These are phyloP conservation scores for Drosophila nikananu DNA, from an alignment of 1,140 invertebrate species.

Conservation along the genomic window DNA sequence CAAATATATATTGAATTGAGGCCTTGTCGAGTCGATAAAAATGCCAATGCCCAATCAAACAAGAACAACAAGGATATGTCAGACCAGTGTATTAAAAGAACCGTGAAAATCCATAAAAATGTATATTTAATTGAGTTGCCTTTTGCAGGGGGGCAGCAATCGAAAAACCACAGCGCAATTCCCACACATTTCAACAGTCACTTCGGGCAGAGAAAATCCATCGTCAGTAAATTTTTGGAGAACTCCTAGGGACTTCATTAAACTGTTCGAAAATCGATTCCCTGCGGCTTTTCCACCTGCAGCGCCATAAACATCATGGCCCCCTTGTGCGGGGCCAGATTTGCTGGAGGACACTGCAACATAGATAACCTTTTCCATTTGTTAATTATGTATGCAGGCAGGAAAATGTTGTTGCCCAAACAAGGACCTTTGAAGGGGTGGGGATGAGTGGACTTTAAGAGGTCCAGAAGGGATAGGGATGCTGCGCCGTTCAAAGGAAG, in stretches of 20 bases:
- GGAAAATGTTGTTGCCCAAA: constrained; percentile 21
- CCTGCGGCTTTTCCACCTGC: constrained; percentile 15
- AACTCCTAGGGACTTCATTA: constrained; percentile 6
- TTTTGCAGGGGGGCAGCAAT: neutral
- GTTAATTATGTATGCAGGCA: constrained; percentile 48
- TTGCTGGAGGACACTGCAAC: constrained; percentile 16
- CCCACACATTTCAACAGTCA: constrained; percentile 7
- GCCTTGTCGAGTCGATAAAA: neutral
- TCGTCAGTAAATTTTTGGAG: constrained; percentile 20
- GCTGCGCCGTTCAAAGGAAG: constrained; percentile 5
- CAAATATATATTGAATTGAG: neutral
- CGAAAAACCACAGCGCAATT: constrained; percentile 3
- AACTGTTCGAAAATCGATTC: constrained; percentile 34
- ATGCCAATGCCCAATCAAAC: neutral
- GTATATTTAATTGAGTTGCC: constrained; percentile 18
- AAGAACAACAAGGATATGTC: neutral
- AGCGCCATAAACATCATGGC: constrained; percentile 18
- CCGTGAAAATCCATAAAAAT: constrained; percentile 5
- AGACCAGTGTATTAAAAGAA: neutral
- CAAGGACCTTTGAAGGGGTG: neutral
- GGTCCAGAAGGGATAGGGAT: constrained; percentile 2
- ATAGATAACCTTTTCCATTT: constrained; percentile 16
- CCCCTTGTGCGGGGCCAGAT: constrained; percentile 16
- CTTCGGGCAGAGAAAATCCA: constrained; percentile 19
- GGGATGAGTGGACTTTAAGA: neutral